Base-by-base conservation (phyloP, 2,797 vertebrate species). In the Myiothlypis coronata region DNA sequence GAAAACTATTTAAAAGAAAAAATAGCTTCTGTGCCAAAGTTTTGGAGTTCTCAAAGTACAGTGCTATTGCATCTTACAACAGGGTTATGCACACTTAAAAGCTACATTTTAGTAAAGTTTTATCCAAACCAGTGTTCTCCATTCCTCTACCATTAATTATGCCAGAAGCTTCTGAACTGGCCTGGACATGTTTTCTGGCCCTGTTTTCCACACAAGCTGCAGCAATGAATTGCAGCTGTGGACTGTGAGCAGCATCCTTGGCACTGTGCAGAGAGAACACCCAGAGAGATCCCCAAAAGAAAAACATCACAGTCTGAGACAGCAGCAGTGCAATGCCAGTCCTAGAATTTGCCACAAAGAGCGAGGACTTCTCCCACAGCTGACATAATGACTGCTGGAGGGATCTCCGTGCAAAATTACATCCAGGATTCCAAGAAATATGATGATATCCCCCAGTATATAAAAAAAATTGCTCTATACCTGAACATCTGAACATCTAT, bases 351-450 rank as follows among this genome's bases (percentile, higher is more conserved):
- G 34, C 39, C 52, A 84, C 15, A n/a, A 52, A n/a, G 28, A 74
- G 24, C 11, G 76, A n/a, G 22, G 22, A n/a, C 18, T 72, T 74
- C 37, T 87, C 44, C 52, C 41, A n/a, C 27, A 87, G 2, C 0
- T 46, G 43, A 47, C 50, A 26, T 1, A 1, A 81, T 0, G 0
- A 47, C 64, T 74, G 41, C 6, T 47, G 17, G 60, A 61, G 35
- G 17, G 26, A 57, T 22, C 49, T 63, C 56, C 1, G 0, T 19
- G 17, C 28, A 79, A 84, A 92, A 87, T 11, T 76, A 89, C 43
- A 78, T 27, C 18, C 47, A 63, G n/a, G 18, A 41, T 64, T 59
- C 23, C 37, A 20, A 92, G 49, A 70, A 94, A 71, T 3, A 22
- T 8, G 1, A 56, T 35, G 43, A 81, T 22, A 39, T 4, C 8